These are phyloP conservation scores for Liposcelis brunnea DNA, from an alignment of 2,888 invertebrate species.

Conservation along the genomic window DNA sequence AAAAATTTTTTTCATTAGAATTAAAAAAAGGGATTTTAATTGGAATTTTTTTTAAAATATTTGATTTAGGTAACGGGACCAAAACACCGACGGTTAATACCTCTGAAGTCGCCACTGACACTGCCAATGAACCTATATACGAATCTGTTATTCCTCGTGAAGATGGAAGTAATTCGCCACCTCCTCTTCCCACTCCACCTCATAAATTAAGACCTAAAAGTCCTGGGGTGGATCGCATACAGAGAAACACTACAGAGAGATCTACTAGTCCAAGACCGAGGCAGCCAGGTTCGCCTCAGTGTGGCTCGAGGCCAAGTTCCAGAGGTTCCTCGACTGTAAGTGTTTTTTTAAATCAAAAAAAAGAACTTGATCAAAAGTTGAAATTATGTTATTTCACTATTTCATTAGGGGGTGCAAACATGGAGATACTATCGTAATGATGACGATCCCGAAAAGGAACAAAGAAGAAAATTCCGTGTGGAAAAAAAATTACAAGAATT, in stretches of 20 bases:
- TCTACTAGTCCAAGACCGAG: slow-evolving; percentile 14
- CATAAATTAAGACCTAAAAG: slow-evolving; percentile 26
- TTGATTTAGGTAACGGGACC: not conserved
- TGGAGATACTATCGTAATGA: slow-evolving; percentile 21
- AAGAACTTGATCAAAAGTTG: too few species aligned
- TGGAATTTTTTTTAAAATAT: too few species aligned
- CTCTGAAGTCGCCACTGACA: slow-evolving; percentile 18
- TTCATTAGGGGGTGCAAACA: slow-evolving; percentile 17
- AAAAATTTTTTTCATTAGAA: too few species aligned
- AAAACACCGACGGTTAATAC: not conserved
- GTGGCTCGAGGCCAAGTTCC: slow-evolving; percentile 12
- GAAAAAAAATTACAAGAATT: slow-evolving; percentile 73
- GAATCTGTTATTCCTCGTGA: slow-evolving; percentile 64
- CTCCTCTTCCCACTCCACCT: slow-evolving; percentile 31
- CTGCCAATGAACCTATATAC: slow-evolving; percentile 58
- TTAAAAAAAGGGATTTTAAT: too few species aligned
- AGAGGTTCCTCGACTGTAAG: slow-evolving; percentile 25
- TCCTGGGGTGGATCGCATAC: slow-evolving; percentile 24
- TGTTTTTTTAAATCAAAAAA: slow-evolving; percentile 10
- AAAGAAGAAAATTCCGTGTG: slow-evolving; percentile 65
- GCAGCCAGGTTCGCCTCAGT: not conserved
- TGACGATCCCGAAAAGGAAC: slow-evolving; percentile 46
- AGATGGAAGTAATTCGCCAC: slow-evolving; percentile 26
- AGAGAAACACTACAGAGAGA: slow-evolving; percentile 20
- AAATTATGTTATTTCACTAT: too few species aligned